Conservation (phyloP, 2,888 invertebrate species). For the Sthenelais limicola region DNA sequence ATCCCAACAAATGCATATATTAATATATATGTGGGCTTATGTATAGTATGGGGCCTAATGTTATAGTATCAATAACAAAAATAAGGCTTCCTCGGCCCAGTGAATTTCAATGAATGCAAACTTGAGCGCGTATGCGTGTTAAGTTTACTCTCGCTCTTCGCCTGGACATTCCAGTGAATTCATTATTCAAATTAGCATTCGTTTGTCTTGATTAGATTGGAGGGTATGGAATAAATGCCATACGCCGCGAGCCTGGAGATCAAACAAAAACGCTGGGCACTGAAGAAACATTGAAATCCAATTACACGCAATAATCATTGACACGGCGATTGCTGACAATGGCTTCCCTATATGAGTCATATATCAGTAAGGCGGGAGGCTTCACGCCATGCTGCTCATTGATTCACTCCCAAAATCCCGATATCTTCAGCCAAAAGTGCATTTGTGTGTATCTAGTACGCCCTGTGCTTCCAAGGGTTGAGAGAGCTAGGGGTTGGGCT, state of each 20-base stretch:
- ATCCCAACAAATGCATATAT: too few relatives aligned
- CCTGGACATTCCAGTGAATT: too few relatives aligned
- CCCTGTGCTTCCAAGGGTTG: too few relatives aligned
- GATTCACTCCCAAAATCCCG: conserved; percentile 33
- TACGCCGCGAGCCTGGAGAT: conserved; percentile 34
- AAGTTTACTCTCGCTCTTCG: too few relatives aligned
- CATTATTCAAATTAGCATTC: conserved; percentile 31
- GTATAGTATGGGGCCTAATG: background rate
- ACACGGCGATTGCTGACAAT: conserved; percentile 7
- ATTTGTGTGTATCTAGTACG: conserved; percentile 35
- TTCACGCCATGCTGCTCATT: background rate
- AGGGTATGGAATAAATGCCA: conserved; percentile 31
- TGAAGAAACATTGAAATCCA: conserved; percentile 40
- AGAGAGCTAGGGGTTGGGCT: background rate
- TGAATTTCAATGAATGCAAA: too few relatives aligned
- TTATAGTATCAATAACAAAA: too few relatives aligned
- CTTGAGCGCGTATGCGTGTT: too few relatives aligned
- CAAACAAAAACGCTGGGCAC: conserved; percentile 34
- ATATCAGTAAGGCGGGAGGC: conserved; percentile 13
- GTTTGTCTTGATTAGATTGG: conserved; percentile 30
- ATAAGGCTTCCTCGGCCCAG: too few relatives aligned
- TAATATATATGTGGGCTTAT: too few relatives aligned
- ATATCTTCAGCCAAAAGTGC: conserved; percentile 30
- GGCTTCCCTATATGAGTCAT: conserved; percentile 33
- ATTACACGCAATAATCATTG: conserved; percentile 38